phyloP scores from a whole-genome alignment of 2,113 vertebrate species.

The Ornithorhynchus anatinus region DNA sequence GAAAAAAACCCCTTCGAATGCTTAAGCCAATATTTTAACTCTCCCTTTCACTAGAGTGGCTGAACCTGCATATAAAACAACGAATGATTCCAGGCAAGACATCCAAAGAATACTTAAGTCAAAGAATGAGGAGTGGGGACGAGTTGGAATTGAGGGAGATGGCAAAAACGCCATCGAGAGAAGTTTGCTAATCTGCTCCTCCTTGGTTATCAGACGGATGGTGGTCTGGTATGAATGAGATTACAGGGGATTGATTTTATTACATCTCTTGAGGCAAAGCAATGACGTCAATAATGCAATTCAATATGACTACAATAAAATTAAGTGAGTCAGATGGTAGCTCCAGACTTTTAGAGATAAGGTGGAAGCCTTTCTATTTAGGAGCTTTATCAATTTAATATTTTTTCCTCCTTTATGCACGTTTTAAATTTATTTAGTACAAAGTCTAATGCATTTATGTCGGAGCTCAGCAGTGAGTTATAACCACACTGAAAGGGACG shows the following conservation, averaged over 20 bases:
- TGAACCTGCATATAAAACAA: too few species aligned
- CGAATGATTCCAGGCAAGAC: too few species aligned
- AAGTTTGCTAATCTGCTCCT: background rate
- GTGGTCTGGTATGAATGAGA: background rate
- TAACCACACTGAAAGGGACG: background rate
- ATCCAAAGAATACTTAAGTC: background rate
- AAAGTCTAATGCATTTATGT: background rate
- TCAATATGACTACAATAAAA: constrained; percentile 30
- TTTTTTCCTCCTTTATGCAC: background rate
- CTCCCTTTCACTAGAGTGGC: too few species aligned
- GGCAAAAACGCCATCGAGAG: background rate
- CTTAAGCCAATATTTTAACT: too few species aligned
- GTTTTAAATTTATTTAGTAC: background rate
- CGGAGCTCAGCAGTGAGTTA: background rate
- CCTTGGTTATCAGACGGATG: accelerated
- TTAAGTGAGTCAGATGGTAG: constrained; percentile 33
- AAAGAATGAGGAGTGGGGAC: background rate
- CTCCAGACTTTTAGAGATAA: background rate
- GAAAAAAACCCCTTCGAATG: too few species aligned
- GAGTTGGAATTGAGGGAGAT: background rate
- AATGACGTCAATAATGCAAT: constrained; percentile 41
- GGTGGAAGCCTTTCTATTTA: constrained; percentile 7
- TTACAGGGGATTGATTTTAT: background rate
- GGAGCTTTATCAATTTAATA: background rate
- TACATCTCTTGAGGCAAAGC: background rate